A percentile compares a stretch with the other conserved stretches of the same genome.
Evolutionary conservation across 2,113 vertebrate species (phyloP).

Genomic region (Oncorhynchus clarkii): DNA sequence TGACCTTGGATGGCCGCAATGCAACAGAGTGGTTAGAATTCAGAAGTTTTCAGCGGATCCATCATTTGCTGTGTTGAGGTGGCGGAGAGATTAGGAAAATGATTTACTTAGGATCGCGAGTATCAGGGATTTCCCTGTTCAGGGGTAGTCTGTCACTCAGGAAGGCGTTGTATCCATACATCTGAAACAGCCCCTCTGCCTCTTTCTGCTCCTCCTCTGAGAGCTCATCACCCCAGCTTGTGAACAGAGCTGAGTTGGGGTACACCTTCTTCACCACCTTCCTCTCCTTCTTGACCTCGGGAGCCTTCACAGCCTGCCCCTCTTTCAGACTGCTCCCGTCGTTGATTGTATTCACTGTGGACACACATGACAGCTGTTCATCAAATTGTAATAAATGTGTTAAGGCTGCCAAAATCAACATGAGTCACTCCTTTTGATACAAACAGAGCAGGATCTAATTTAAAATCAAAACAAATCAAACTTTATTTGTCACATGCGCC

Average conservation of each 20-base stretch:
- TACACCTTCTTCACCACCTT: slow-evolving; percentile 59
- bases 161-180: slow-evolving; percentile 72
- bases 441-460: too few relatives aligned
- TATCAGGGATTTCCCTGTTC: slow-evolving; percentile 69
- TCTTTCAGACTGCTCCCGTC: slow-evolving; percentile 23
- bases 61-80: not conserved
- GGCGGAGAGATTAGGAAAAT: not conserved
- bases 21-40: too few relatives aligned
- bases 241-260: slow-evolving; percentile 64
- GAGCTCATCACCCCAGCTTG: slow-evolving; percentile 58
- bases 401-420: too few relatives aligned
- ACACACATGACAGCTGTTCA: not conserved
- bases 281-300: slow-evolving; percentile 32
- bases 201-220: slow-evolving; percentile 67
- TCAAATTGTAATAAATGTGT: too few relatives aligned
- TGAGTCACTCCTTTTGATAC: too few relatives aligned
- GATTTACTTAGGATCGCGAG: slow-evolving; percentile 57
- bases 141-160: slow-evolving; percentile 70
- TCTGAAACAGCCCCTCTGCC: slow-evolving; percentile 55
- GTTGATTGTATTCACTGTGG: slow-evolving; percentile 40
- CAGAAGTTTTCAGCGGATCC: too few relatives aligned
- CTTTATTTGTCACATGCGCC: too few relatives aligned
- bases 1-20: too few relatives aligned
- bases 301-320: not conserved
- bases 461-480: too few relatives aligned